These are phyloP conservation scores for Tichodroma muraria DNA, from an alignment of 2,113 vertebrate genomes.

Conservation along the genomic window DNA sequence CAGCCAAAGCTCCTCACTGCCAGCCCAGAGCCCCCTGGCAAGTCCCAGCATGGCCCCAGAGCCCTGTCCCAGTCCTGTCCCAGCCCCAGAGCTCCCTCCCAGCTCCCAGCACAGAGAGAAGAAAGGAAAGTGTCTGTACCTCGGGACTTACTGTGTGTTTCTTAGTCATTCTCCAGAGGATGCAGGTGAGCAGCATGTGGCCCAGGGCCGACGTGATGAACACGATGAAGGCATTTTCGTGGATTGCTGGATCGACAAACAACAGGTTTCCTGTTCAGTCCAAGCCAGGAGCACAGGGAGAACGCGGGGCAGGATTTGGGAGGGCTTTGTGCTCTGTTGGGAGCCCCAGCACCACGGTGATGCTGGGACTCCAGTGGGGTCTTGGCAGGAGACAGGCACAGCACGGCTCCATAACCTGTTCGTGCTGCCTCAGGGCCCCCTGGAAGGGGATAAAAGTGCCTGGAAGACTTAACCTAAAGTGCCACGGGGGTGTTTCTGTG, in stretches of 20 bases:
- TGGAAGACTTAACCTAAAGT: not conserved
- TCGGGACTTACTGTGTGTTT: slow-evolving; percentile 79
- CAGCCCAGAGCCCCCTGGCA: not conserved
- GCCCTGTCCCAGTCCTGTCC: not conserved
- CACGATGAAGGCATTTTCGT: slow-evolving; percentile 83
- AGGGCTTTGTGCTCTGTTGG: not conserved
- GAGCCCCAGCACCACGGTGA: fast-evolving
- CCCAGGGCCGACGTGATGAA: slow-evolving; percentile 82
- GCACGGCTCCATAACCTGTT: fast-evolving
- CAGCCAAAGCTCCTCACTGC: not conserved
- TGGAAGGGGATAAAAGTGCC: not conserved
- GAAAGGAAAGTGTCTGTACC: slow-evolving; percentile 68
- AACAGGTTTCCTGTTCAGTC: not conserved
- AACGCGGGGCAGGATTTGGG: fast-evolving
- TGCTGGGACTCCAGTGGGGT: not conserved
- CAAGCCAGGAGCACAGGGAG: not conserved
- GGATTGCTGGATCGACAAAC: slow-evolving; percentile 72
- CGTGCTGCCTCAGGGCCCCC: not conserved
- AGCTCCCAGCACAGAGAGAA: not conserved
- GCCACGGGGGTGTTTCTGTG: not conserved
- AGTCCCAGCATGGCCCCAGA: not conserved
- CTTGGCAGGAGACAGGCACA: not conserved
- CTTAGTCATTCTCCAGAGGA: slow-evolving; percentile 84
- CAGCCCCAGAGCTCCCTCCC: not conserved
- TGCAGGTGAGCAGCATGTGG: slow-evolving; percentile 88